A percentile compares a stretch with the other conserved stretches of the same genome.
Evolutionary conservation across 2,113 vertebrate species (phyloP).

Genomic region (Eurystomus gularis): DNA sequence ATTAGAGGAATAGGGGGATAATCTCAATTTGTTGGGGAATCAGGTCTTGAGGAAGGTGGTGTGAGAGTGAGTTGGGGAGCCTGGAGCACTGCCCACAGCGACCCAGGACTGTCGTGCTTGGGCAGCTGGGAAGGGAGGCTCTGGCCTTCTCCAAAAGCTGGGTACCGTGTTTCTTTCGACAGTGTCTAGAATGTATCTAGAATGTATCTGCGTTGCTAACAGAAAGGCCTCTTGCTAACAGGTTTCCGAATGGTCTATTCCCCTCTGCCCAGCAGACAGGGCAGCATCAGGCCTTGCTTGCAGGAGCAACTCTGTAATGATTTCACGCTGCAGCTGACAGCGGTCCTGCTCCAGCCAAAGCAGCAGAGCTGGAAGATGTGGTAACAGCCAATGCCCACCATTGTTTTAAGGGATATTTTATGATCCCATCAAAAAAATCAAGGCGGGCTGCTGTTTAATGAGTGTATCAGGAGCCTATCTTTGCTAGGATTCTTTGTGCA

Average conservation of each 20-base stretch:
- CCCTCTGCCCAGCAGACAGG: not conserved
- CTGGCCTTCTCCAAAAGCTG: not conserved
- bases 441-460: not conserved
- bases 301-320: not conserved
- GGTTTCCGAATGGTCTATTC: not conserved
- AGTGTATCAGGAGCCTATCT: fast-evolving
- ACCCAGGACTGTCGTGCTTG: fast-evolving
- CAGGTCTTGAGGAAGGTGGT: not conserved
- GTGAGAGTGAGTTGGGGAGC: not conserved
- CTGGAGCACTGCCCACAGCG: not conserved
- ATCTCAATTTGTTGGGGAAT: not conserved
- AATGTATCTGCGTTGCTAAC: not conserved
- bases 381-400: not conserved
- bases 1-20: not conserved
- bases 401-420: not conserved
- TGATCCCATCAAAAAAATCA: not conserved
- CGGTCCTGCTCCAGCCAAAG: not conserved
- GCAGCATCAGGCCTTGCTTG: not conserved
- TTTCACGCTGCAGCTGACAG: not conserved
- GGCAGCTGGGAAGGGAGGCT: not conserved
- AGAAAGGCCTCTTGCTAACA: not conserved
- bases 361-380: not conserved
- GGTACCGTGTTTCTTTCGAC: not conserved
- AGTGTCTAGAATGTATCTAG: not conserved
- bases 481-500: not conserved